These are phyloP conservation scores for Leptopilina syphax DNA, from an alignment of 2,888 invertebrate species.

Conservation along the genomic window DNA sequence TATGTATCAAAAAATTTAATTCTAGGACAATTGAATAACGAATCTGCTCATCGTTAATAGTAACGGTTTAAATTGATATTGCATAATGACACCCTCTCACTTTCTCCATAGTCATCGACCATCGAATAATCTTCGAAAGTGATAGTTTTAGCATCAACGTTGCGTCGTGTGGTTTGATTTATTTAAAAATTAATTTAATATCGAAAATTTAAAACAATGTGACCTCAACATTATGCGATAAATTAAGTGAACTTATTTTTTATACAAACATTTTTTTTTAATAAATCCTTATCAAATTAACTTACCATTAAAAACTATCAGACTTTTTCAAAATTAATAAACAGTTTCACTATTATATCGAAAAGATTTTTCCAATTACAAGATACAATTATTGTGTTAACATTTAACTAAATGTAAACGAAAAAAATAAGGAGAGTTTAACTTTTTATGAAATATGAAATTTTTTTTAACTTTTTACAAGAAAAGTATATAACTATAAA, in stretches of 20 bases:
- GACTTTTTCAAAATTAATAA: too few relatives aligned
- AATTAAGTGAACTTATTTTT: slow-evolving; percentile 8
- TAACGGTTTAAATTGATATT: slow-evolving; percentile 2
- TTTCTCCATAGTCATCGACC: slow-evolving; percentile 21
- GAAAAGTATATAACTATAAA: too few relatives aligned
- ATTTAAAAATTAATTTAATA: not conserved
- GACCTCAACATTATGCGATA: not conserved
- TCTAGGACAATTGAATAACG: not conserved
- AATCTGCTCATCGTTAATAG: slow-evolving; percentile 6
- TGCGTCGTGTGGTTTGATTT: not conserved
- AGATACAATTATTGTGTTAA: too few relatives aligned
- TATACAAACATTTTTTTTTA: not conserved
- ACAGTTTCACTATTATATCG: too few relatives aligned
- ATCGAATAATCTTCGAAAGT: slow-evolving; percentile 19
- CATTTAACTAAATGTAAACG: too few relatives aligned
- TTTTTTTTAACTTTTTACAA: too few relatives aligned
- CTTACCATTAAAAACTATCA: too few relatives aligned
- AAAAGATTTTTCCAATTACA: too few relatives aligned
- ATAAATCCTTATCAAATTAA: too few relatives aligned
- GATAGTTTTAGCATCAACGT: slow-evolving; percentile 10
- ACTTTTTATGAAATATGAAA: too few relatives aligned
- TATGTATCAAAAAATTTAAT: not conserved
- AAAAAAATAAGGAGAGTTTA: too few relatives aligned
- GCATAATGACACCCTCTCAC: slow-evolving; percentile 23
- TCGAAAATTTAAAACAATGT: not conserved